Conservation (phyloP, 37 sponge, comb jelly and placozoan species). For the Lycopodina hypogea region DNA sequence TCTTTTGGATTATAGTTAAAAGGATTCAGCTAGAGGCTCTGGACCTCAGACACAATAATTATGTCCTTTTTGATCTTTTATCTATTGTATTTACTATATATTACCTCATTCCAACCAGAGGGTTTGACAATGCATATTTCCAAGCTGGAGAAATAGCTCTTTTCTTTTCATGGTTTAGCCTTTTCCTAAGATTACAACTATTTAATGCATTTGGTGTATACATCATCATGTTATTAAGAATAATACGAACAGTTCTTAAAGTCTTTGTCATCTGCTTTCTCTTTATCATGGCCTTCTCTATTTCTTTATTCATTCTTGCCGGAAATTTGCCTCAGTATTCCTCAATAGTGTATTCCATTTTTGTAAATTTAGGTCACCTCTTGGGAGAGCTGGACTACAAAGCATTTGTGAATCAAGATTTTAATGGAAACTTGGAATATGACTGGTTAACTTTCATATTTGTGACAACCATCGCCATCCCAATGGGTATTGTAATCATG, state of each 20-base stretch:
- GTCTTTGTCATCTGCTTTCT: slow-evolving; percentile 51
- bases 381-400: slow-evolving; percentile 70
- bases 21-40: slow-evolving; percentile 15
- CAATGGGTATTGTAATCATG: slow-evolving; percentile 72
- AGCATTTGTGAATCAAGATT: slow-evolving; percentile 18
- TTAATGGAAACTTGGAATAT: slow-evolving; percentile 31
- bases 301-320: slow-evolving; percentile 65
- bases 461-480: slow-evolving; percentile 50
- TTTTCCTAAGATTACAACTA: slow-evolving; percentile 57
- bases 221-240: slow-evolving; percentile 78
- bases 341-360: slow-evolving; percentile 51
- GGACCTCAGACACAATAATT: slow-evolving; percentile 24
- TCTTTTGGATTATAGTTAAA: slow-evolving; percentile 24
- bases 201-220: slow-evolving; percentile 85
- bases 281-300: slow-evolving; percentile 71
- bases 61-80: slow-evolving; percentile 30
- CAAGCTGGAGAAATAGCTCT: slow-evolving; percentile 72
- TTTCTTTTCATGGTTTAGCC: slow-evolving; percentile 78
- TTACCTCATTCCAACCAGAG: slow-evolving; percentile 41
- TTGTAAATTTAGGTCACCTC: slow-evolving; percentile 52
- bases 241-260: slow-evolving; percentile 58
- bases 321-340: slow-evolving; percentile 42
- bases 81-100: slow-evolving; percentile 40
- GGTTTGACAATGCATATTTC: slow-evolving; percentile 30
- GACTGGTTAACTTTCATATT: slow-evolving; percentile 54